These are phyloP conservation scores for western clawed frog (Xenopus tropicalis) DNA, from an alignment of 2,113 vertebrate genomes.

Conservation along the genomic window UCB_Xtro_10.0 CM004443.2:169592001-169592500, in stretches of 20 bases:
- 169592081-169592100: too few relatives aligned
- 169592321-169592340: slow-evolving; percentile 56
- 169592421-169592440: slow-evolving; percentile 84
- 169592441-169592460: slow-evolving; percentile 81
- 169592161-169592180: too few relatives aligned
- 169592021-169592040: too few relatives aligned
- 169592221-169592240: slow-evolving; percentile 69
- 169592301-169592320: slow-evolving; percentile 68
- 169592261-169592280: slow-evolving; percentile 53
- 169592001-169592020: too few relatives aligned
- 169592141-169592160: too few relatives aligned
- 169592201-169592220: slow-evolving; percentile 30
- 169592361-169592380: slow-evolving; percentile 45
- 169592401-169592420: slow-evolving; percentile 67
- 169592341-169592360: too few relatives aligned
- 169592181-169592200: too few relatives aligned
- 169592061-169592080: too few relatives aligned
- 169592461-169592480: slow-evolving; percentile 80
- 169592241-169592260: slow-evolving; percentile 69
- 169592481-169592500: too few relatives aligned
- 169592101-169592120: too few relatives aligned
- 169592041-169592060: too few relatives aligned
- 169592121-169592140: too few relatives aligned
- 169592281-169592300: slow-evolving; percentile 64
- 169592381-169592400: slow-evolving; percentile 64